Evolutionary conservation across 2,888 invertebrate genomes (phyloP), one percentile per base, ranked within the genome.

Genomic region (Protodeltote pygarga): DNA sequence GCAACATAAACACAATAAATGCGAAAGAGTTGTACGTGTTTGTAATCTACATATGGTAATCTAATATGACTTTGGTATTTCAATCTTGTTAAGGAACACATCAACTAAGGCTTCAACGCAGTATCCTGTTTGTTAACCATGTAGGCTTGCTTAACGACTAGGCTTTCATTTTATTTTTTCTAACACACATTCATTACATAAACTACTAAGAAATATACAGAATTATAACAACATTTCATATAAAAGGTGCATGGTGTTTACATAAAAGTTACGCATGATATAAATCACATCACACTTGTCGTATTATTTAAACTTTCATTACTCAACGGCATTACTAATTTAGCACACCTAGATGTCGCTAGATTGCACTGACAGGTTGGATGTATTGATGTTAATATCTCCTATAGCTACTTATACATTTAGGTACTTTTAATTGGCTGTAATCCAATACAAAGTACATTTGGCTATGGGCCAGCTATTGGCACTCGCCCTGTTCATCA

Each of bases 361-460:
- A 85, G 82, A 84, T 87, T 79, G 77, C 75, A 68, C 68, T 79
- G 83, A 83, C 85, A 82, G 78, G 74, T 71, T 75, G 87, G 82
- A 87, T 85, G 80, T 85, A 89, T 85, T 82, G 83, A 87, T 85
- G 83, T 74, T 78, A 75, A 60, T 52, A 53, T 73, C 64, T 74
- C 73, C 74, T 77, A 79, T 77, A 66, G 48, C 59, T 65, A 77
- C 77, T 77, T 71, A 75, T 77, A 81, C 74, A 72, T 77, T 61
- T 84, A 83, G 79, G 79, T 85, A 84, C 83, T 89, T 89, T 90
- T 92, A 91, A 92, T 91, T 92, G 92, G 92, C 90, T 84, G 73
- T 86, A 89, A 89, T 92, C 92, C 91, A 91, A 90, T 89, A 85
- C 86, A 88, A 89, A 91, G 86, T 90, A 86, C 87, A 85, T 83